Conservation (phyloP, 2,888 invertebrate species). For the Diloba caeruleocephala region DNA sequence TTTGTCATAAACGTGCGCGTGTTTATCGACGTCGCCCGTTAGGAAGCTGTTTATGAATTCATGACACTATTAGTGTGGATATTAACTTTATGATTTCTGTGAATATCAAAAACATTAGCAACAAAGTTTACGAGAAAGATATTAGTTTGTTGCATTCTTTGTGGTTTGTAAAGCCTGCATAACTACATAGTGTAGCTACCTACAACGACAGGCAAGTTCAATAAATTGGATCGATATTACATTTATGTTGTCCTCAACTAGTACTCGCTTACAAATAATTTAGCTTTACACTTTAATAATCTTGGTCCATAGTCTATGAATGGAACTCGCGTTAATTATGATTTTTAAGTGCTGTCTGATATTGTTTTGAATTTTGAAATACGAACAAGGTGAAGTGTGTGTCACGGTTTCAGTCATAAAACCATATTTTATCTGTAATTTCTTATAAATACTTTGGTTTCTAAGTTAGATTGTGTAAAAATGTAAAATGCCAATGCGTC, state of each 20-base stretch:
- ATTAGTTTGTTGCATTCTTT: slow-evolving; percentile 57
- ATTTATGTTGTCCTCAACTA: slow-evolving; percentile 45
- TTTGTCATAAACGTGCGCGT: slow-evolving; percentile 81
- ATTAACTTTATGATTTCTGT: slow-evolving; percentile 75
- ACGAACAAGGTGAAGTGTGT: slow-evolving; percentile 20
- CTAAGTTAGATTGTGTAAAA: slow-evolving; percentile 15
- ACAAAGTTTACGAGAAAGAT: slow-evolving; percentile 71
- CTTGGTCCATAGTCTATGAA: slow-evolving; percentile 30
- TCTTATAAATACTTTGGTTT: slow-evolving; percentile 16
- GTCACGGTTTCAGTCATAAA: slow-evolving; percentile 39
- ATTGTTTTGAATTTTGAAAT: slow-evolving; percentile 39
- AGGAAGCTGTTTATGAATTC: slow-evolving; percentile 76
- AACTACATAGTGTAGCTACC: slow-evolving; percentile 34
- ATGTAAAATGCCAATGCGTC: too few relatives aligned
- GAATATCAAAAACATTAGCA: slow-evolving; percentile 70
- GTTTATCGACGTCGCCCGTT: slow-evolving; percentile 71
- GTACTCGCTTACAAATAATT: slow-evolving; percentile 42
- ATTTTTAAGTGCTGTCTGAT: slow-evolving; percentile 37
- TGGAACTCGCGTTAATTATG: slow-evolving; percentile 41
- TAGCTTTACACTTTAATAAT: slow-evolving; percentile 48
- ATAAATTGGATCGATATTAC: slow-evolving; percentile 50
- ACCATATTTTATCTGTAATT: slow-evolving; percentile 28
- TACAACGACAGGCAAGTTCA: slow-evolving; percentile 34
- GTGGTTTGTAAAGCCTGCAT: slow-evolving; percentile 39
- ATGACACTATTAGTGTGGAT: slow-evolving; percentile 69